Percentiles rank a stretch among this genome's conserved stretches.
Conservation (phyloP, 1,140 invertebrate species). For the Scaptomyza montana region DNA sequence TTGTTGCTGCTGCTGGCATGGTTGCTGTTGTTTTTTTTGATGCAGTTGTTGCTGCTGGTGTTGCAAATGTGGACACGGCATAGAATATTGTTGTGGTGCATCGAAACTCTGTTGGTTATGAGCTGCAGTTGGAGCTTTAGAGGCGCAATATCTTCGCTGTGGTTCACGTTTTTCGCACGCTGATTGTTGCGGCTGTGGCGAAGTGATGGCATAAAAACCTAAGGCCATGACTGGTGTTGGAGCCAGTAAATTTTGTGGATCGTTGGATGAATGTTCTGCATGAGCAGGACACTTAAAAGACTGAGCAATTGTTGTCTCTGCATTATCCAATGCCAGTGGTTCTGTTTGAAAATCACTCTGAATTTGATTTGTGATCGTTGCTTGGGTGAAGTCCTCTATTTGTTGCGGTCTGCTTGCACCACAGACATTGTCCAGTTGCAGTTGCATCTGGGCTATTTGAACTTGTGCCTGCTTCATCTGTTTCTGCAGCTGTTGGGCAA, state of each 20-base stretch:
- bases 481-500: slow-evolving; percentile 53
- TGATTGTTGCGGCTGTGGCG: not conserved
- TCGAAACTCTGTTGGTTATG: not conserved
- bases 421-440: slow-evolving; percentile 40
- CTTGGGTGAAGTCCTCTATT: not conserved
- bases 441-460: slow-evolving; percentile 56
- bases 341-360: not conserved
- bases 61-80: not conserved
- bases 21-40: not conserved
- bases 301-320: too few species aligned
- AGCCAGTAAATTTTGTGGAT: not conserved
- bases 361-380: not conserved
- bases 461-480: slow-evolving; percentile 58
- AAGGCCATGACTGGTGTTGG: slow-evolving; percentile 11
- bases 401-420: slow-evolving; percentile 13
- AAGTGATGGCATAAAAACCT: not conserved
- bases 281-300: not conserved
- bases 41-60: slow-evolving; percentile 23
- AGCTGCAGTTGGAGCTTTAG: not conserved
- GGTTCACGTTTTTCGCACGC: not conserved
- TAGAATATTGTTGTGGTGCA: not conserved
- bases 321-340: not conserved
- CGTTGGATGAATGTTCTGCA: too few species aligned
- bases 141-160: not conserved
- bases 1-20: not conserved